These are phyloP conservation scores for Mormyrops boulengeri DNA, from an alignment of 2,797 vertebrate genomes.

Conservation along the genomic window DNA sequence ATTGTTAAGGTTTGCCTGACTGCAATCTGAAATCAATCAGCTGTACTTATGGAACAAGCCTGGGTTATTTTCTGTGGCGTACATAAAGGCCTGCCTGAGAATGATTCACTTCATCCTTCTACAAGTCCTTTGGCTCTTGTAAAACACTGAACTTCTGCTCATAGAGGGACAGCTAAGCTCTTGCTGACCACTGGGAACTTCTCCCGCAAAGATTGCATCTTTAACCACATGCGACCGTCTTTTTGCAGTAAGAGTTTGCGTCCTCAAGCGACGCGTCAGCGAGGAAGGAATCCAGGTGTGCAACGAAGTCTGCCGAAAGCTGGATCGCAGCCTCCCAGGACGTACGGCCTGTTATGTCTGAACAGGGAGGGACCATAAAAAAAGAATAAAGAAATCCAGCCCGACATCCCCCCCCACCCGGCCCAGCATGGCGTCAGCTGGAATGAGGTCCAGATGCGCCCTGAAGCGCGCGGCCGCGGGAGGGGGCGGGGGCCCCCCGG, in stretches of 20 bases:
- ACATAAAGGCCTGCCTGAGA: constrained; percentile 9
- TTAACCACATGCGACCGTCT: not conserved
- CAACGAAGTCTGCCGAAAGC: not conserved
- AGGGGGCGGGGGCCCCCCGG: no score
- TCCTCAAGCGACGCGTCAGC: not conserved
- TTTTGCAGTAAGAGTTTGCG: no score
- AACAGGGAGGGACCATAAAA: not conserved
- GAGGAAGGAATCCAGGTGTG: not conserved
- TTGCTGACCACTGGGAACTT: not conserved
- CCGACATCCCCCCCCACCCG: constrained; percentile 38
- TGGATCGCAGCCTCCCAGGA: constrained; percentile 39
- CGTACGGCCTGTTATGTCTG: not conserved
- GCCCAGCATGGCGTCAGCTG: constrained; percentile 66
- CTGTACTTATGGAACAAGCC: constrained; percentile 37
- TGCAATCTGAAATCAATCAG: constrained; percentile 45
- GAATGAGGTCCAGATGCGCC: constrained; percentile 73
- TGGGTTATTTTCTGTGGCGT: constrained; percentile 31
- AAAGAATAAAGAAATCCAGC: not conserved
- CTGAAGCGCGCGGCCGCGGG: no score
- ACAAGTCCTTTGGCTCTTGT: not conserved
- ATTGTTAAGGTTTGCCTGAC: constrained; percentile 40
- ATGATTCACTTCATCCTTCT: not conserved
- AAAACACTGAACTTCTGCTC: not conserved
- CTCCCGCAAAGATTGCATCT: not conserved
- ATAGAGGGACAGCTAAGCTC: not conserved